Percentiles rank a stretch among this genome's conserved stretches.
phyloP scores from a whole-genome alignment of 2,888 invertebrate species.

The Pristionchus maxplancki region DNA sequence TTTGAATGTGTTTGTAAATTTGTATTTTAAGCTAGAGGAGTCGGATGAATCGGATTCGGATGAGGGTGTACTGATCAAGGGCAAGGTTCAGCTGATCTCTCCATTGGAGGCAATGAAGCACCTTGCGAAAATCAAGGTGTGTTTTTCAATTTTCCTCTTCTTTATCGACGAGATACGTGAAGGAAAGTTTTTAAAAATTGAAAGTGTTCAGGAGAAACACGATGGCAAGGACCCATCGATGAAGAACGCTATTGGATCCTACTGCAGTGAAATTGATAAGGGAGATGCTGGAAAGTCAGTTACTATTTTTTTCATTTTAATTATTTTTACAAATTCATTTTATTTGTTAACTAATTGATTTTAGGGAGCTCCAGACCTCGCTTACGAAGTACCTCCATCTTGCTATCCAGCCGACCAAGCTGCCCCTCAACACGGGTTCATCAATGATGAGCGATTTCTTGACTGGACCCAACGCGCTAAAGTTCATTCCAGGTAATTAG shows the following conservation, averaged over 20 bases:
- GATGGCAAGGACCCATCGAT: neutral
- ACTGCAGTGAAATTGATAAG: neutral
- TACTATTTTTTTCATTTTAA: neutral
- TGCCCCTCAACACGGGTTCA: neutral
- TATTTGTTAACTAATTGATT: neutral
- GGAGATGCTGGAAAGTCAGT: neutral
- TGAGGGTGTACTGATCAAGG: neutral
- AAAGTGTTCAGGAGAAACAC: neutral
- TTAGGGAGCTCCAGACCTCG: neutral
- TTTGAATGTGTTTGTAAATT: neutral
- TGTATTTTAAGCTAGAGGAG: neutral
- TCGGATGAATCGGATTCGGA: neutral
- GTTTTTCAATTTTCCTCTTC: too few relatives aligned
- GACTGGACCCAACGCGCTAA: neutral
- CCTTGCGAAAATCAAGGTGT: conserved; percentile 1
- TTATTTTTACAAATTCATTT: neutral
- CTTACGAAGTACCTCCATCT: neutral
- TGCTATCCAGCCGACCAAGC: neutral
- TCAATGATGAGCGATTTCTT: neutral
- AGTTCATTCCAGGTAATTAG: neutral
- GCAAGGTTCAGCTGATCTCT: neutral
- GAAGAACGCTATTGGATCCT: neutral
- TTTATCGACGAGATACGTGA: neutral
- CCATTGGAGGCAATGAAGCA: neutral
- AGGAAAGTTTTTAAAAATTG: neutral